These are phyloP conservation scores for Ylistrum balloti DNA, from an alignment of 1,140 invertebrate genomes.

Conservation along the genomic window DNA sequence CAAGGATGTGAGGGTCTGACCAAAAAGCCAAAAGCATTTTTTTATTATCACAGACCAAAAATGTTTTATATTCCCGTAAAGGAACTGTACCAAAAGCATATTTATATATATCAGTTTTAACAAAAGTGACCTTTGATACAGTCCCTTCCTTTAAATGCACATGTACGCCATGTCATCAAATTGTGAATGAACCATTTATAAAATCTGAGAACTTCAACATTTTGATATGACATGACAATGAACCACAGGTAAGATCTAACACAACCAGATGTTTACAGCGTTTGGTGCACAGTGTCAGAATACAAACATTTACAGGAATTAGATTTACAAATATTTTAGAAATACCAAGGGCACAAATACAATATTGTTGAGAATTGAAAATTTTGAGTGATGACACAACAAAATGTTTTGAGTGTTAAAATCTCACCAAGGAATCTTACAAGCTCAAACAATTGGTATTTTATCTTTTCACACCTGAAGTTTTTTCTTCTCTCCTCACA, in stretches of 20 bases:
- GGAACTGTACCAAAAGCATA: slow-evolving; percentile 26
- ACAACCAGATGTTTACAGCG: background rate
- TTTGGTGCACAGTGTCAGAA: background rate
- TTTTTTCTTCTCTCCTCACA: too few relatives aligned
- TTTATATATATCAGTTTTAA: background rate
- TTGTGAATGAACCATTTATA: background rate
- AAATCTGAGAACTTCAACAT: background rate
- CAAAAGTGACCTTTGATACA: slow-evolving; percentile 26
- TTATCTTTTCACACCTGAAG: too few relatives aligned
- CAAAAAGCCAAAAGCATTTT: slow-evolving; percentile 16
- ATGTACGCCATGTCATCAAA: slow-evolving; percentile 10
- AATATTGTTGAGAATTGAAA: too few relatives aligned
- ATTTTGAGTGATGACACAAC: too few relatives aligned
- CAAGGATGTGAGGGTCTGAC: background rate
- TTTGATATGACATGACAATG: background rate
- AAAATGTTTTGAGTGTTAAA: background rate
- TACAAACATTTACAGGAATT: background rate
- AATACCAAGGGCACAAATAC: background rate
- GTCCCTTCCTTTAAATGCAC: slow-evolving; percentile 3
- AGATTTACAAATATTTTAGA: too few relatives aligned
- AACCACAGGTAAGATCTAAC: background rate
- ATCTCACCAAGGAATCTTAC: background rate
- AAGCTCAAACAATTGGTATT: too few relatives aligned
- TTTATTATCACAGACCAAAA: slow-evolving; percentile 16
- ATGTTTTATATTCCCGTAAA: background rate